Evolutionary conservation across 2,113 vertebrate genomes (phyloP), one percentile per base, ranked within the genome.

Genomic region (Oreochromis tanganicae): DNA sequence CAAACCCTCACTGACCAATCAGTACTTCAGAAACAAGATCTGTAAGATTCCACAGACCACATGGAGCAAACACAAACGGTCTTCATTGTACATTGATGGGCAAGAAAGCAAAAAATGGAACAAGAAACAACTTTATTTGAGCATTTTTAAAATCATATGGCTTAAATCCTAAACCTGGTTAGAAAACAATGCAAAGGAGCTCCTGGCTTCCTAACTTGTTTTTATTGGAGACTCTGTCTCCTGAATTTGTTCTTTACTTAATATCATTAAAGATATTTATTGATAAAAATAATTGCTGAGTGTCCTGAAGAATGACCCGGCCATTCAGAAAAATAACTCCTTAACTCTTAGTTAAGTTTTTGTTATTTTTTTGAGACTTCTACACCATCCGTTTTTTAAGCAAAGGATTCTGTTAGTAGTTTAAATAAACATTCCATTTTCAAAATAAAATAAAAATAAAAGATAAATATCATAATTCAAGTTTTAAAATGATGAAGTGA

Each of bases 401-500:
- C 34, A 63, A 36, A 6, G 0, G 17, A 63, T 21, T 21, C 21
- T 21, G 21, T 21, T 0, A 59, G 7, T 16, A 59, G 27, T 0
- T 59, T 59, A 59, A 57, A 57, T 57, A 8, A 57, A 57, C 55
- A 57, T 7, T 29, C 0, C 0, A 0, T 27, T 27, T 57, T 27
- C 55, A 57, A 59, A 59, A 59, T 27, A 27, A 21, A 56, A 8
- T 27, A 27, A 21, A 56, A 8, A 13, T 0, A 0, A 14, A 21
- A 21, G n/a, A 57, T 3, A 57, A 1, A 59, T 29, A n/a, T 63
- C 0, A 36, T 63, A 3, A 0, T 63, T 63, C 5, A 4, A 4
- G 59, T 3, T 63, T 0, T 36, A 3, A 63, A 36, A 63, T 7
- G 3, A 63, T 63, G 0, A 61, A 61, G 57, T 0, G 0, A 8